Evolutionary conservation across 2,797 vertebrate genomes (phyloP).

Genomic region (Diglossa cyanea): DNA sequence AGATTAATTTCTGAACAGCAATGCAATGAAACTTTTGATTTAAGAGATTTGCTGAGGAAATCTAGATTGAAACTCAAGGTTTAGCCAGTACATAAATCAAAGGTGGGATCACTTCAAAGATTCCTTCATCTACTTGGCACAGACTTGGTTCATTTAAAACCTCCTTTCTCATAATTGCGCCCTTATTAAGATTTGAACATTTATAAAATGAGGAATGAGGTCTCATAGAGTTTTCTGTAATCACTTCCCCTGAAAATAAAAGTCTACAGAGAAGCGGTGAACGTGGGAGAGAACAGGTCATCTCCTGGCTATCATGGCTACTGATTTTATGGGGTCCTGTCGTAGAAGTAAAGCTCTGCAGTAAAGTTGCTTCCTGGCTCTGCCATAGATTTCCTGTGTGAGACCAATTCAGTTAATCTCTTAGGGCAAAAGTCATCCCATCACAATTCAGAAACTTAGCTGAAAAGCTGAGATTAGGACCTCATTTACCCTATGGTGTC

Average conservation of each 20-base stretch:
- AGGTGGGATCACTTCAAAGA: constrained; percentile 67
- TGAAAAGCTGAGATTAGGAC: not conserved
- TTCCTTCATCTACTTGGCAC: constrained; percentile 56
- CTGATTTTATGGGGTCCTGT: constrained; percentile 56
- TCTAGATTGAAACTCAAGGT: constrained; percentile 59
- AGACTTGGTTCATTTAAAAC: constrained; percentile 38
- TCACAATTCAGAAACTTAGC: not conserved
- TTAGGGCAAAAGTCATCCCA: constrained; percentile 60
- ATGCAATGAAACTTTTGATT: constrained; percentile 61
- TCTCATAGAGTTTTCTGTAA: constrained; percentile 22
- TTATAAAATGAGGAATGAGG: constrained; percentile 57
- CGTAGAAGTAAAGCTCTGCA: constrained; percentile 35
- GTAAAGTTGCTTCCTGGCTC: constrained; percentile 62
- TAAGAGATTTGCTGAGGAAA: constrained; percentile 68
- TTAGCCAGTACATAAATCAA: constrained; percentile 65
- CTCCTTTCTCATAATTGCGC: constrained; percentile 37
- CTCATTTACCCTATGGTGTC: not conserved
- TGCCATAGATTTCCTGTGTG: constrained; percentile 58
- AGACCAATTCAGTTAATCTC: constrained; percentile 55
- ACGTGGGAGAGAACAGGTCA: not conserved
- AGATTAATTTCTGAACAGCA: constrained; percentile 56
- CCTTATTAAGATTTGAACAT: constrained; percentile 52
- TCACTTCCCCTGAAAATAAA: constrained; percentile 50
- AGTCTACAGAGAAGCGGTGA: not conserved
- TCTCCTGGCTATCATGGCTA: constrained; percentile 44